Conservation (phyloP, 2,888 invertebrate species). For the Lysandra bellargus region DNA sequence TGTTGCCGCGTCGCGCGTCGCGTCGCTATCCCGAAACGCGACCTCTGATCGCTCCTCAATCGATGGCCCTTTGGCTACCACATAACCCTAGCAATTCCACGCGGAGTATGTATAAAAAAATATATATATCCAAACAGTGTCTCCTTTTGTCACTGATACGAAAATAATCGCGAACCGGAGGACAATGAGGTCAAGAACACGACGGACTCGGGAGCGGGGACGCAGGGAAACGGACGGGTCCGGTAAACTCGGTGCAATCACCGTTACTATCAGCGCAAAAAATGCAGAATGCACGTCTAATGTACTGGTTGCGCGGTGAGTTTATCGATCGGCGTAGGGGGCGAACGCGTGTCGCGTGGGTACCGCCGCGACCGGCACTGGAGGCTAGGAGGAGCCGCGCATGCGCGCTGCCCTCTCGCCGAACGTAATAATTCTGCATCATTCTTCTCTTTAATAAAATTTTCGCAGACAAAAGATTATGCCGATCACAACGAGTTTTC, state of each 20-base stretch:
- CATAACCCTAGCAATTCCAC: conserved; percentile 43
- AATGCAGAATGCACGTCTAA: conserved; percentile 2
- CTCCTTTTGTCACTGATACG: conserved; percentile 38
- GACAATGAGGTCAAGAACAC: conserved; percentile 38
- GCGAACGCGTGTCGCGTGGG: conserved; percentile 72
- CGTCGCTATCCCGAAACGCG: conserved; percentile 55
- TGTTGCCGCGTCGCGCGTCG: conserved; percentile 63
- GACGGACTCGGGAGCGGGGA: conserved; percentile 40
- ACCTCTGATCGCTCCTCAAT: conserved; percentile 57
- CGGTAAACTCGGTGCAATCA: conserved; percentile 52
- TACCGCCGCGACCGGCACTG: conserved; percentile 77
- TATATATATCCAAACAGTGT: conserved; percentile 22
- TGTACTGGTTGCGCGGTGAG: conserved; percentile 41
- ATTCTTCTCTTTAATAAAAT: conserved; percentile 8
- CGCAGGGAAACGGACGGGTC: conserved; percentile 44
- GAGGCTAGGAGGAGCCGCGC: conserved; percentile 59
- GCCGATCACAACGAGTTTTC: not conserved
- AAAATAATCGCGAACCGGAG: conserved; percentile 17
- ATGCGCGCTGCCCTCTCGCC: conserved; percentile 55
- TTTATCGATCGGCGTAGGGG: conserved; percentile 54
- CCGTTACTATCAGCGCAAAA: conserved; percentile 19
- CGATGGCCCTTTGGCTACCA: conserved; percentile 51
- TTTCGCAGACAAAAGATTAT: conserved; percentile 9
- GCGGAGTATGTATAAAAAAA: conserved; percentile 27
- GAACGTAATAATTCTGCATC: conserved; percentile 14